A percentile compares a stretch with the other conserved stretches of the same genome.
These are phyloP conservation scores for Gymnopithys bicolor DNA, from an alignment of 2,797 vertebrate genomes.

Conservation along the genomic window DNA sequence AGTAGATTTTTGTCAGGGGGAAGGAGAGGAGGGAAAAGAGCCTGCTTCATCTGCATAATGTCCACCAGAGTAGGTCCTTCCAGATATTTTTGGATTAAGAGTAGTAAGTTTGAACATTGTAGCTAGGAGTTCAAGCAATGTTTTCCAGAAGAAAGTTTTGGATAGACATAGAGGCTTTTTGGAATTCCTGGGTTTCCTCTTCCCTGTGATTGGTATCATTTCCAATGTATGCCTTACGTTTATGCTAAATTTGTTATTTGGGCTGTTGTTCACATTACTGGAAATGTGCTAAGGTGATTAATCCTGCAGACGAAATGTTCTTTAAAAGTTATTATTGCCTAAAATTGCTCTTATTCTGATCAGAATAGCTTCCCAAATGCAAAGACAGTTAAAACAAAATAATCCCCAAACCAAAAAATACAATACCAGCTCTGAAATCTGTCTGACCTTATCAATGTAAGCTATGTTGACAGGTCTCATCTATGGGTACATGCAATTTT, in stretches of 20 bases:
- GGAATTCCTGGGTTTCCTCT: not conserved
- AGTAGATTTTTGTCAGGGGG: not conserved
- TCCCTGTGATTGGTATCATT: not conserved
- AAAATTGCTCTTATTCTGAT: not conserved
- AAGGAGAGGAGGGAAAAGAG: not conserved
- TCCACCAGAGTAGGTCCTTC: not conserved
- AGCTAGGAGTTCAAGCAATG: not conserved
- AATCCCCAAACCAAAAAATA: fast-evolving
- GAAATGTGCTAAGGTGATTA: not conserved
- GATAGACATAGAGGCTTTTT: not conserved
- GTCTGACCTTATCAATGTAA: slow-evolving; percentile 48
- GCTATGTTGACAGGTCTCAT: slow-evolving; percentile 23
- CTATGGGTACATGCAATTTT: not conserved
- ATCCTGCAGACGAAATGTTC: not conserved
- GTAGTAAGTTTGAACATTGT: not conserved
- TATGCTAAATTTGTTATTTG: not conserved
- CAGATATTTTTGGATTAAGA: not conserved
- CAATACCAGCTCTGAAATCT: not conserved
- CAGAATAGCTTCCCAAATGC: not conserved
- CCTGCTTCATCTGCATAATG: not conserved
- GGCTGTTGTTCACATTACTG: not conserved
- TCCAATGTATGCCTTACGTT: not conserved
- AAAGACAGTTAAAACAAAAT: not conserved
- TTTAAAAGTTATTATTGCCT: not conserved
- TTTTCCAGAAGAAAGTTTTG: not conserved